Evolutionary conservation across 1,140 invertebrate genomes (phyloP).

Genomic region (Drosophila santomea): DNA sequence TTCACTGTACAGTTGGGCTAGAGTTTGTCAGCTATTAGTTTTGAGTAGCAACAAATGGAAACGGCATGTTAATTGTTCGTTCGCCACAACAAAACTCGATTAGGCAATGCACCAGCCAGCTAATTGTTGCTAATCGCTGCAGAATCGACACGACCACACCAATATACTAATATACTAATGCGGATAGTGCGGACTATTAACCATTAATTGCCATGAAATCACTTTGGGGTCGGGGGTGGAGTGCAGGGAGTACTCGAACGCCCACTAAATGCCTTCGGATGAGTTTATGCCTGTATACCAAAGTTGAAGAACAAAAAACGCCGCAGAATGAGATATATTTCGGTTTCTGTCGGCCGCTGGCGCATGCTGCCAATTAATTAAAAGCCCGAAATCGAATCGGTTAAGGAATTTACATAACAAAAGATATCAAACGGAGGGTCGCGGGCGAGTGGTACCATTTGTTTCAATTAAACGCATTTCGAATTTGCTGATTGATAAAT

Average conservation of each 20-base stretch:
- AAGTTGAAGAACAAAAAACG: slow-evolving; percentile 12
- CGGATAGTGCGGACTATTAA: slow-evolving; percentile 38
- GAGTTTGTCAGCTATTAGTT: slow-evolving; percentile 58
- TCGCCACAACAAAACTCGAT: slow-evolving; percentile 52
- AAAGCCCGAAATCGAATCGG: slow-evolving; percentile 44
- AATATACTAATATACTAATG: slow-evolving; percentile 39
- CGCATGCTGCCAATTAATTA: slow-evolving; percentile 75
- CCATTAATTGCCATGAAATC: slow-evolving; percentile 72
- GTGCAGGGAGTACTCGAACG: slow-evolving; percentile 48
- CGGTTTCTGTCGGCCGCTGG: slow-evolving; percentile 26
- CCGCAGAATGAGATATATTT: not conserved
- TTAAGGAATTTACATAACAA: slow-evolving; percentile 58
- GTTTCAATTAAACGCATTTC: slow-evolving; percentile 72
- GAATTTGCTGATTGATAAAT: slow-evolving; percentile 47
- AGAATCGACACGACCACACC: slow-evolving; percentile 68
- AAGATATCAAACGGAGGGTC: slow-evolving; percentile 3
- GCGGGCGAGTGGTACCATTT: slow-evolving; percentile 39
- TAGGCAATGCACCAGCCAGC: slow-evolving; percentile 70
- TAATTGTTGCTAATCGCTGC: slow-evolving; percentile 79
- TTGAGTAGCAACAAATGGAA: slow-evolving; percentile 67
- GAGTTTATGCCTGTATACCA: not conserved
- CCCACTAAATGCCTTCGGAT: slow-evolving; percentile 56
- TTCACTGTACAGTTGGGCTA: slow-evolving; percentile 13
- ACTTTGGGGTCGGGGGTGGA: slow-evolving; percentile 22
- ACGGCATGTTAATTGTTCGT: slow-evolving; percentile 74